Evolutionary conservation across 53 echinoderm and acorn worm genomes (phyloP), one percentile per base, ranked within the genome.

Genomic region (Patiria pectinifera): DNA sequence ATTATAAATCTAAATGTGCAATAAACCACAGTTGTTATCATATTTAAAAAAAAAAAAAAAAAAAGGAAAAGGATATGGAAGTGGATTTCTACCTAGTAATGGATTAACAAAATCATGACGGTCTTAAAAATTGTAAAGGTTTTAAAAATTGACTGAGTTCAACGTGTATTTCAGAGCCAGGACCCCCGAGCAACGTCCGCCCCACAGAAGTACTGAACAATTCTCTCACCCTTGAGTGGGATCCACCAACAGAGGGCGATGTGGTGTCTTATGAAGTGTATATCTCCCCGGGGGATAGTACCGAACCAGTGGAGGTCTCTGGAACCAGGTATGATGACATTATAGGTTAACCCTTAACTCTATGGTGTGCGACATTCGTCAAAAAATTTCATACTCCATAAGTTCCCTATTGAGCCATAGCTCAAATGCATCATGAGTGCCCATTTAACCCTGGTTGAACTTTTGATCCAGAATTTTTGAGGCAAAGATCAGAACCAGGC

Each of bases 171-270:
- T 23, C 90, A 90, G 90, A 80, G 46, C 90, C 90, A 2, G 48
- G 61, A 69, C 62, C 69, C 2, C 80, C 80, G 47, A 46, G 62
- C 49, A 90, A 90, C 13, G 11, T 90, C 18, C 90, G 81, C 16
- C 80, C 66, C n/a, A 90, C 80, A 12, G 63, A 90, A 2, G 90
- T 90, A 71, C 80, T 81, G 23, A 5, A 46, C 11, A 22, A 80
- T 45, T 82, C 82, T 16, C 71, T 93, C 59, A 88, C 74, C 3
- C 88, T 93, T 46, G 88, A 87, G 83, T 93, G 93, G 93, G 87
- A 87, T 8, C 48, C 76, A 45, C 87, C 88, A 59, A 5, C 71
- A 80, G 93, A 93, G 45, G 88, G 82, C 12, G 62, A 21, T 48
- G 80, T 85, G 16, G 59, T 70, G 45, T 62, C 60, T 14, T 78